Evolutionary conservation across 2,113 vertebrate species (phyloP).

Genomic region (Python bivittatus): DNA sequence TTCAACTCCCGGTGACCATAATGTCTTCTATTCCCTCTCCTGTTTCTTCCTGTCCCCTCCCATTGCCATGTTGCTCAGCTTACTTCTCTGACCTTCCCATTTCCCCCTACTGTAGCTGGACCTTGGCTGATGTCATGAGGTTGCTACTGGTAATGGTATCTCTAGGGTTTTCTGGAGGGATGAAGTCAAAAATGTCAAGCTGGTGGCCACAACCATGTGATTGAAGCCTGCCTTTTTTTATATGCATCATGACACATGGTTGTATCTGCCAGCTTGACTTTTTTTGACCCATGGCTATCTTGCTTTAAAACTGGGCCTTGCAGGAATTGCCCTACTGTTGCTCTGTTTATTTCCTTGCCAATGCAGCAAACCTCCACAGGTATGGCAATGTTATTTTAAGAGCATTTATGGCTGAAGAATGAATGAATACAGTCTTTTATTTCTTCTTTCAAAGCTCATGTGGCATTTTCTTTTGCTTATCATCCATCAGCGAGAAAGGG

Average conservation of each 20-base stretch:
- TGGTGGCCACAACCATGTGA: background rate
- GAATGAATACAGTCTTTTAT: background rate
- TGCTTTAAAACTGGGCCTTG: background rate
- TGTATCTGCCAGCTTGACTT: background rate
- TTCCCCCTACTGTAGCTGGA: background rate
- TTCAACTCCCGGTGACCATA: background rate
- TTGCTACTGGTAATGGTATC: background rate
- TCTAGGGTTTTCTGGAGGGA: background rate
- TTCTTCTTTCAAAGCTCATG: background rate
- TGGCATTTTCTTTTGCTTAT: background rate
- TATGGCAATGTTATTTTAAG: background rate
- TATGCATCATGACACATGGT: background rate
- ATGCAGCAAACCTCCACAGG: background rate
- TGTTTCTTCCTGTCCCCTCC: background rate
- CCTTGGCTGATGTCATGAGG: background rate
- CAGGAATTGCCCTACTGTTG: background rate
- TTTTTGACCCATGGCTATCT: background rate
- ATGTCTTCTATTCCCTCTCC: background rate
- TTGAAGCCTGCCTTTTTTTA: background rate
- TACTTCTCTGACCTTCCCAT: background rate
- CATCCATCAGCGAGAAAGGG: constrained; percentile 34
- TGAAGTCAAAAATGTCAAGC: background rate
- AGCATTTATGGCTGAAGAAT: background rate
- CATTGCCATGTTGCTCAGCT: no score
- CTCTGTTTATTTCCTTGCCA: background rate